phyloP scores from a whole-genome alignment of 2,888 invertebrate genomes.

The Choreutis nemorana region DNA sequence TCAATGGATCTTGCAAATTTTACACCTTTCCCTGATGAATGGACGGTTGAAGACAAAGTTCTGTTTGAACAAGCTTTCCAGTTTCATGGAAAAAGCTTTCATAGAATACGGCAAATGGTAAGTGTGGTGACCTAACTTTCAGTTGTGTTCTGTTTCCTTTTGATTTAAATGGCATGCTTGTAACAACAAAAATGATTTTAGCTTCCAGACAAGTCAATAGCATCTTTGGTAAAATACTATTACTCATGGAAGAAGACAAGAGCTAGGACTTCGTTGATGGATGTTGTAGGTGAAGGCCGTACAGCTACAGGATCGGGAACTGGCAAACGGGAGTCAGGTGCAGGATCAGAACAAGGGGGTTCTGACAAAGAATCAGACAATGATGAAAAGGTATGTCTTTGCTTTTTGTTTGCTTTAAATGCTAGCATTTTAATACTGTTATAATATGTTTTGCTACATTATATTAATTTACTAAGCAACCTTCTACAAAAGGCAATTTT shows the following conservation, averaged over 20 bases:
- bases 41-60: slow-evolving; percentile 98
- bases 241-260: slow-evolving; percentile 98
- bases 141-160: slow-evolving; percentile 1
- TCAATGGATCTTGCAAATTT: slow-evolving; percentile 95
- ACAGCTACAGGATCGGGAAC: slow-evolving; percentile 74
- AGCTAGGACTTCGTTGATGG: slow-evolving; percentile 92
- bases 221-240: slow-evolving; percentile 95
- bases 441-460: slow-evolving; percentile 17
- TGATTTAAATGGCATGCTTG: slow-evolving; percentile 1
- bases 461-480: slow-evolving; percentile 14
- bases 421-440: slow-evolving; percentile 4
- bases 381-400: slow-evolving; percentile 86
- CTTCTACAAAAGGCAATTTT: background rate
- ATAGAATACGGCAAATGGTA: slow-evolving; percentile 97
- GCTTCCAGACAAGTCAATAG: slow-evolving; percentile 97
- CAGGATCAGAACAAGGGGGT: slow-evolving; percentile 80
- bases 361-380: slow-evolving; percentile 88
- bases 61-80: slow-evolving; percentile 98
- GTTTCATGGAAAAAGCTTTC: slow-evolving; percentile 98
- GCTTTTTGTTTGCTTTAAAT: slow-evolving; percentile 1
- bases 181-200: slow-evolving; percentile 39
- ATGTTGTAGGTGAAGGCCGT: slow-evolving; percentile 78
- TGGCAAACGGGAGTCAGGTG: slow-evolving; percentile 75
- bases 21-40: slow-evolving; percentile 97
- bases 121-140: no score